phyloP scores from a whole-genome alignment of 53 echinoderm and acorn worm species.

The Glandiceps talaboti region DNA sequence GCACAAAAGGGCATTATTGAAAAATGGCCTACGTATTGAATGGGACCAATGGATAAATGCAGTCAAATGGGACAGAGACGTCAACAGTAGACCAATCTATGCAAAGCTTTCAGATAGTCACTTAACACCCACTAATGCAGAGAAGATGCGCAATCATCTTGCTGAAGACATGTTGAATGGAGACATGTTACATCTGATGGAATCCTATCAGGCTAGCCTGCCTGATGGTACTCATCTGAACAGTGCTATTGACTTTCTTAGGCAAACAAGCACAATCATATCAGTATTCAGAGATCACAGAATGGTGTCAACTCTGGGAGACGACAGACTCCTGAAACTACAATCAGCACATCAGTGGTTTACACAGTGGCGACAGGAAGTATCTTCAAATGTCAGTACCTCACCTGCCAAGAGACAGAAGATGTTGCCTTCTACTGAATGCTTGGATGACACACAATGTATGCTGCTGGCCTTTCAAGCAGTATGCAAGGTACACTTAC shows the following conservation, averaged over 20 bases:
- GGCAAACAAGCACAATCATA: constrained; percentile 10
- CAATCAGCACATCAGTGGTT: too few species aligned
- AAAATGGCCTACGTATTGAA: background rate
- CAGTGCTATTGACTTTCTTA: constrained; percentile 12
- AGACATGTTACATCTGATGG: constrained; percentile 11
- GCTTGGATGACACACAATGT: too few species aligned
- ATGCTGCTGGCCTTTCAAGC: too few species aligned
- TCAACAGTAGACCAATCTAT: constrained; percentile 19
- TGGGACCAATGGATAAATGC: constrained; percentile 17
- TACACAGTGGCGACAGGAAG: too few species aligned
- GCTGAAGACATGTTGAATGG: constrained; percentile 14
- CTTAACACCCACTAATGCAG: background rate
- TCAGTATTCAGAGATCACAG: constrained; percentile 1
- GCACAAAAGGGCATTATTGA: constrained; percentile 6
- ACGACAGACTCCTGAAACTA: too few species aligned
- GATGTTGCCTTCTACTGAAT: too few species aligned
- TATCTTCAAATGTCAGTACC: too few species aligned
- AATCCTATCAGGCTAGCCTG: constrained; percentile 8
- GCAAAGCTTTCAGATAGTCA: constrained; percentile 5
- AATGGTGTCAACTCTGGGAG: too few species aligned
- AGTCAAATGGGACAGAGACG: constrained; percentile 13
- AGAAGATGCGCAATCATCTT: constrained; percentile 22
- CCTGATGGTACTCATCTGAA: constrained; percentile 3
- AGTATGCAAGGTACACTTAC: too few species aligned
- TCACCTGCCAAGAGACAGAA: too few species aligned